A percentile compares a stretch with the other conserved stretches of the same genome.
These are phyloP conservation scores for Stichopus horrens DNA, from an alignment of 53 echinoderm and acorn worm genomes.

Conservation along the genomic window DNA sequence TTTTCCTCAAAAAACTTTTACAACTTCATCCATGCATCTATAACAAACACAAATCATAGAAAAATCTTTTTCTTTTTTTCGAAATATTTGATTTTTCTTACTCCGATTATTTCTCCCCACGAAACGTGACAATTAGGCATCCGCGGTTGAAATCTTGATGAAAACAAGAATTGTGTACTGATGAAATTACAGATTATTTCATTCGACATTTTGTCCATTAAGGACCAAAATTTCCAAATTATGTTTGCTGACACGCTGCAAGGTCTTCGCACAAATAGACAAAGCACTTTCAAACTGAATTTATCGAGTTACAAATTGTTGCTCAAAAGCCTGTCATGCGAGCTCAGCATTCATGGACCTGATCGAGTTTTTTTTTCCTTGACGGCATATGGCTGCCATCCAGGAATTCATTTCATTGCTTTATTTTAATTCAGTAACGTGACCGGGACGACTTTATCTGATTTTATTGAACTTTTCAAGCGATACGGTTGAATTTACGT, in stretches of 20 bases:
- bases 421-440: slow-evolving; percentile 36
- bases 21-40: slow-evolving; percentile 9
- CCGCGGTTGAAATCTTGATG: slow-evolving; percentile 27
- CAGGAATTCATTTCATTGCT: slow-evolving; percentile 6
- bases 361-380: neutral
- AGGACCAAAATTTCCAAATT: slow-evolving; percentile 31
- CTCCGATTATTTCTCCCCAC: slow-evolving; percentile 16
- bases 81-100: slow-evolving; percentile 19
- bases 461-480: slow-evolving; percentile 34
- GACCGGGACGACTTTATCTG: slow-evolving; percentile 24
- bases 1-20: neutral
- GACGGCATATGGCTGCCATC: neutral
- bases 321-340: slow-evolving; percentile 34
- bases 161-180: slow-evolving; percentile 41
- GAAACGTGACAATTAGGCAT: slow-evolving; percentile 44
- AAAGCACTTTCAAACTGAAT: slow-evolving; percentile 29
- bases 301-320: slow-evolving; percentile 46
- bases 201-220: slow-evolving; percentile 42
- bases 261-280: slow-evolving; percentile 33
- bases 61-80: neutral
- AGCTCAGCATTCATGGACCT: slow-evolving; percentile 18
- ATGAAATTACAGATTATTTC: slow-evolving; percentile 46
- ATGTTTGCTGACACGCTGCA: slow-evolving; percentile 42
- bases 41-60: neutral
- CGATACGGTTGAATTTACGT: slow-evolving; percentile 14